Base-by-base conservation (phyloP, 2,888 invertebrate genomes). In the Cataglyphis altisquamis region DNA sequence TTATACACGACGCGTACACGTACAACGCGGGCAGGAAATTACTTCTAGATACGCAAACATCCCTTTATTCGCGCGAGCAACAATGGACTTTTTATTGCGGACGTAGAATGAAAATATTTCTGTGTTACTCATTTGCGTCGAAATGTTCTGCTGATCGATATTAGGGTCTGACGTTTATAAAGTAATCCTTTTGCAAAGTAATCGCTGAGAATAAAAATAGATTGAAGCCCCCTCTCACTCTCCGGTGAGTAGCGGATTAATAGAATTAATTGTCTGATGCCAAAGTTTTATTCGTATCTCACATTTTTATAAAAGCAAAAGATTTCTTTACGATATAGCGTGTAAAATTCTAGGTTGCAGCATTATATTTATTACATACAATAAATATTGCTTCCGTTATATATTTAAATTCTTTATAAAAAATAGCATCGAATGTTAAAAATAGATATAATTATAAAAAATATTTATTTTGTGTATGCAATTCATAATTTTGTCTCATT, bases 31-130 rank as follows among this genome's bases (percentile, higher is more conserved):
- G n/a, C 32, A 80, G 72, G 36, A 80, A 72, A 80, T 80, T 80
- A 72, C 60, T 80, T 80, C 72, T 80, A 45, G 68, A 41, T 32
- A 41, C 55, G 70, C 32, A 45, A 48, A 80, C 78, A 48, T 45
- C 45, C 78, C 72, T 72, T 80, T 80, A 80, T 70, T 72, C 60
- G 60, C 36, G 41, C 39, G 39, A 77, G 39, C 52, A 32, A 80
- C 78, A 80, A 72, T 36, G 45, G 32, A 39, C 60, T 72, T 48
- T n/a, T 70, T 25, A 12, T 21, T 0, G 45, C 12, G 32, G 9
- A n/a, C 36, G 10, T 32, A 32, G 1, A 78, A 78, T 18, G 78
- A 6, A n/a, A 78, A 70, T 72, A 36, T 70, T 72, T 80, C 72
- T 36, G 78, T 45, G 62, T 25, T 25, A 25, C 48, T 45, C 41